Evolutionary conservation across 92 coral and sea anemone genomes (phyloP).

Genomic region (Galaxea fascicularis): DNA sequence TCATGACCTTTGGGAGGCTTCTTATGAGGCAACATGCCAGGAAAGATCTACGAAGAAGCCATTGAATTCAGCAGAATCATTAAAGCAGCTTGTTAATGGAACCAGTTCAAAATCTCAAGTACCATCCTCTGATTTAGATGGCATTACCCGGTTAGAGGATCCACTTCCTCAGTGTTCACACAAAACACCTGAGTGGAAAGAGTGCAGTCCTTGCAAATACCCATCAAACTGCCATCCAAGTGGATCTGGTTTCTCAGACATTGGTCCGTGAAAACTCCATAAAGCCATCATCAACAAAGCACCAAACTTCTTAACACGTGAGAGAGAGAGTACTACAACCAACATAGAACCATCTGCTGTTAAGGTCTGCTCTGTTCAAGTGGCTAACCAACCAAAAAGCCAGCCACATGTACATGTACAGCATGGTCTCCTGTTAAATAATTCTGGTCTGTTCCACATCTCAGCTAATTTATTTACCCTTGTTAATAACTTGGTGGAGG

Average conservation of each 20-base stretch:
- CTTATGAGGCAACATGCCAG: neutral
- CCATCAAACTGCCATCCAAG: no score
- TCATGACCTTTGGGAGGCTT: slow-evolving; percentile 54
- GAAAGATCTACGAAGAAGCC: neutral
- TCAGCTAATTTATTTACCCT: slow-evolving; percentile 14
- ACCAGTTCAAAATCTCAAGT: no score
- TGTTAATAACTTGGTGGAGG: slow-evolving; percentile 49
- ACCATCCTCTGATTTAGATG: slow-evolving; percentile 32
- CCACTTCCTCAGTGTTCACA: neutral
- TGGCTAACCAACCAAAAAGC: neutral
- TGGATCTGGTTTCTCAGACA: no score
- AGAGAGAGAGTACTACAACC: no score
- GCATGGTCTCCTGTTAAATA: slow-evolving; percentile 17
- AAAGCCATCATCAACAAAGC: no score
- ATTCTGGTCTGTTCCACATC: slow-evolving; percentile 21
- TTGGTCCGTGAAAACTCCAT: no score
- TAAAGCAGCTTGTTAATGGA: no score
- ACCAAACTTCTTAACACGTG: no score
- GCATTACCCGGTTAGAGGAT: neutral
- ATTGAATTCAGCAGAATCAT: slow-evolving; percentile 1
- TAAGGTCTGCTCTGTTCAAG: neutral
- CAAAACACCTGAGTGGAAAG: neutral
- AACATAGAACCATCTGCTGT: no score
- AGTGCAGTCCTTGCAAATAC: neutral
- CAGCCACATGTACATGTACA: neutral